Evolutionary conservation across 2,888 invertebrate genomes (phyloP).

Genomic region (Steinernema scapterisci): DNA sequence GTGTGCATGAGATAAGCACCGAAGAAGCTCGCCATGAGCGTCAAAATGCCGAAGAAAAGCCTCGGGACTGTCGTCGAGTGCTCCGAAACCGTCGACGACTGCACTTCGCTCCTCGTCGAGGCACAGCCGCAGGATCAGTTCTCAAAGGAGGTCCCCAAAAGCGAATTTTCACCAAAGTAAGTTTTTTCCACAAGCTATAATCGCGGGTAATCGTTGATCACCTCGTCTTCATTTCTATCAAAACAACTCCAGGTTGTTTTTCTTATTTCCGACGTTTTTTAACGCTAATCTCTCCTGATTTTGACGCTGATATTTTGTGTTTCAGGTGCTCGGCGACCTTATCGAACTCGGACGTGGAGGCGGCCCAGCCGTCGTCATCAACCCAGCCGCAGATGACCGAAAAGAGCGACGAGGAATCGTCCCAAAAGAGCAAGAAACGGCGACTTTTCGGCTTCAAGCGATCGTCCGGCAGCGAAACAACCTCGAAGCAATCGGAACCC

Average conservation of each 20-base stretch:
- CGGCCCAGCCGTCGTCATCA: constrained; percentile 20
- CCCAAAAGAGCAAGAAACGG: not conserved
- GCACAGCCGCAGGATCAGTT: constrained; percentile 2
- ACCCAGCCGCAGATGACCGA: not conserved
- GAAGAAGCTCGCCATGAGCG: constrained; percentile 32
- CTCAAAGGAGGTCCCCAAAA: not conserved
- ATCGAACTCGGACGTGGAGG: not conserved
- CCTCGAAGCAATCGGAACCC: not conserved
- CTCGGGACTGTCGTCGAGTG: constrained; percentile 43
- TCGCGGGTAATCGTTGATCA: not conserved
- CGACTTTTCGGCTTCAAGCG: constrained; percentile 19
- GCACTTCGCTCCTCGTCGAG: constrained; percentile 34
- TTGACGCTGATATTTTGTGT: not conserved
- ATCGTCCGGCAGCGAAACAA: not conserved
- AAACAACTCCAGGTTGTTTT: not conserved
- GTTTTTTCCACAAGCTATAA: not conserved
- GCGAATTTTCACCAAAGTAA: not conserved
- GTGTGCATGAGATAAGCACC: constrained; percentile 5
- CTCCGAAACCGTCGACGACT: constrained; percentile 44
- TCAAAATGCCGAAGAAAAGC: constrained; percentile 40
- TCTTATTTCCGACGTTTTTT: not conserved
- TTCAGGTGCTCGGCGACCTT: constrained; percentile 10
- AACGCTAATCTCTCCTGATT: not conserved
- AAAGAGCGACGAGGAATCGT: constrained; percentile 7
- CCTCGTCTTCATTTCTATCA: too few species aligned